Evolutionary conservation across 1,140 invertebrate genomes (phyloP), one percentile per base, ranked within the genome.

Genomic region (Nasonia vitripennis): DNA sequence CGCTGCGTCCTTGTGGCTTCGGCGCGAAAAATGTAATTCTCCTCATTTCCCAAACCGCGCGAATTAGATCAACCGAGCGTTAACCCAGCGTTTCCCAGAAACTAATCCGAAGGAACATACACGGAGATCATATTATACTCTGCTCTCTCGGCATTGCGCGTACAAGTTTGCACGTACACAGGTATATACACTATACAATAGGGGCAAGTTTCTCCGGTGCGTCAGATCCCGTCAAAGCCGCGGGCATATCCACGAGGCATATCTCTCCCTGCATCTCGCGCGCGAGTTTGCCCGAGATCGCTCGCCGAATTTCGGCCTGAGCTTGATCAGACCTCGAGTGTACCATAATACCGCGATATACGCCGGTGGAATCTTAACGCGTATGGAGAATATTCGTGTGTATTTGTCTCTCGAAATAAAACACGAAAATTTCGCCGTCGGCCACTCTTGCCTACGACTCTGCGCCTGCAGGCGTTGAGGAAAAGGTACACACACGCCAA

Each of bases 181-280:
- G 14, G 34, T 11, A 70, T 71, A 37, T 37, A 37, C 34, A 71
- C 17, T 62, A n/a, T 62, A 62, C 17, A 23, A n/a, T n/a, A 73
- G 70, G 11, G 70, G 70, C 70, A 62, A 62, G 55, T 62, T 73
- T 31, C 34, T 73, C 27, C 9, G 14, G 45, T 67, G 48, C 51
- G 81, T 77, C 81, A 83, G 45, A 77, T 83, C 71, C 14, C 34
- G 73, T 83, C 51, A 78, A 84, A 73, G 12, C 67, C 67, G 17
- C 77, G 20, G 67, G 83, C 83, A 55, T 79, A 73, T 79, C 83
- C 79, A 2, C 27, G 23, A 55, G 83, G 82, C 82, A 75, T 78
- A 83, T 83, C 82, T 78, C 37, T 51, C 82, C 17, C 48, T 10
- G 2, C 27, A 27, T 1, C 27, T 27, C 55, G 37, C 20, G 55